Evolutionary conservation across 2,797 vertebrate species (phyloP), one percentile per base, ranked within the genome.

Genomic region (Columba guinea): DNA sequence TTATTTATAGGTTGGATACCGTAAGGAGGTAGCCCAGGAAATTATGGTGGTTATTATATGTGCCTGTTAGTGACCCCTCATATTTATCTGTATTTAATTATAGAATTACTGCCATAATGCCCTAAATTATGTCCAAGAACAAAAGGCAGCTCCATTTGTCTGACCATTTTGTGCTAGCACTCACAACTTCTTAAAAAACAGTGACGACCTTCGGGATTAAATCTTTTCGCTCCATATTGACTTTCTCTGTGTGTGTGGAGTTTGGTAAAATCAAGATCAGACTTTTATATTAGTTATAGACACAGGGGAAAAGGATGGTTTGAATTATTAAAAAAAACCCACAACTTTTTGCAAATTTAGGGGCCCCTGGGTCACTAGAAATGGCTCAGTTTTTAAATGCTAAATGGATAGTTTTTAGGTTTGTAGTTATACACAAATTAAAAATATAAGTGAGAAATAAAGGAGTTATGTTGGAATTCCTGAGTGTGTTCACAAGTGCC

Each of bases 11-110:
- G 44, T 48, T 89, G 92, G 59, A 80, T 87, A 76, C 62, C 0
- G 0, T 41, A 89, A 77, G 60, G 70, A 95, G 64, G 76, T 74
- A 94, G 88, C 77, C 76, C 78, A 93, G 92, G 95, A 96, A 95
- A 85, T 85, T 52, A 23, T 35, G 65, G 62, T 89, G 84, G 92
- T 90, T 89, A 52, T 64, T 32, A 78, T 64, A 59, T 4, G 2
- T 37, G 84, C 60, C 9, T 75, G 52, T 27, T 83, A 73, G 74
- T 53, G 84, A 94, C 65, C 71, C 22, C 26, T 58, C 10, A 2
- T 19, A 81, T 75, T 84, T 73, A 67, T 84, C 71, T 85, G 64
- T 82, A 58, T 94, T 89, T 92, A 87, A 83, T 91, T 91, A 85
- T 39, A 85, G 89, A 78, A 73, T 62, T 39, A 53, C 41, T 89